Evolutionary conservation across 2,888 invertebrate genomes (phyloP).

Genomic region (Andricus quercusramuli): DNA sequence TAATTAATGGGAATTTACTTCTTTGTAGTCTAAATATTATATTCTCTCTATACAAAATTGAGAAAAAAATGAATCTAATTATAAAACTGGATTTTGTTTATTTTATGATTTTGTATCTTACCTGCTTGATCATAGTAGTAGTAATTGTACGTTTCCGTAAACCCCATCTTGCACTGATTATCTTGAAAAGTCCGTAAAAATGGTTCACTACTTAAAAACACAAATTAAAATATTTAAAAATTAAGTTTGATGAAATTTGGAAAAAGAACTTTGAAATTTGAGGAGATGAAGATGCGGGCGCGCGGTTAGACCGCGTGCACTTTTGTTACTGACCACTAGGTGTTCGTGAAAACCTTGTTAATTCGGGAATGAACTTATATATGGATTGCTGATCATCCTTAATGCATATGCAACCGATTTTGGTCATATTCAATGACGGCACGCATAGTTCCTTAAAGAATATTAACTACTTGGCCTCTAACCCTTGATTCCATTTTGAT

Average conservation of each 20-base stretch:
- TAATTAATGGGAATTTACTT: not conserved
- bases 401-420: slow-evolving; percentile 41
- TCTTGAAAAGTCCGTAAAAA: not conserved
- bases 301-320: slow-evolving; percentile 35
- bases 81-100: not conserved
- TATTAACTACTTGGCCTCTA: slow-evolving; percentile 25
- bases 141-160: slow-evolving; percentile 51
- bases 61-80: not conserved
- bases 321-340: slow-evolving; percentile 31
- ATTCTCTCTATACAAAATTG: not conserved
- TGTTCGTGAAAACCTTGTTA: slow-evolving; percentile 23
- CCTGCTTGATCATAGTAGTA: slow-evolving; percentile 53
- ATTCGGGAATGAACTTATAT: slow-evolving; percentile 33
- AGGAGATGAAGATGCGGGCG: not conserved
- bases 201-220: not conserved
- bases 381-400: slow-evolving; percentile 37
- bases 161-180: slow-evolving; percentile 47
- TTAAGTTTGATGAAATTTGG: not conserved
- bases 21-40: not conserved
- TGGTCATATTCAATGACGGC: slow-evolving; percentile 13
- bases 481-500: not conserved
- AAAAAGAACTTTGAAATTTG: slow-evolving; percentile 21
- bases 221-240: not conserved
- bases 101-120: slow-evolving; percentile 45
- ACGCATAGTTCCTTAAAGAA: slow-evolving; percentile 12